A percentile compares a stretch with the other conserved stretches of the same genome.
These are phyloP conservation scores for Habrosyne pyritoides DNA, from an alignment of 2,888 invertebrate species.

Conservation along the genomic window DNA sequence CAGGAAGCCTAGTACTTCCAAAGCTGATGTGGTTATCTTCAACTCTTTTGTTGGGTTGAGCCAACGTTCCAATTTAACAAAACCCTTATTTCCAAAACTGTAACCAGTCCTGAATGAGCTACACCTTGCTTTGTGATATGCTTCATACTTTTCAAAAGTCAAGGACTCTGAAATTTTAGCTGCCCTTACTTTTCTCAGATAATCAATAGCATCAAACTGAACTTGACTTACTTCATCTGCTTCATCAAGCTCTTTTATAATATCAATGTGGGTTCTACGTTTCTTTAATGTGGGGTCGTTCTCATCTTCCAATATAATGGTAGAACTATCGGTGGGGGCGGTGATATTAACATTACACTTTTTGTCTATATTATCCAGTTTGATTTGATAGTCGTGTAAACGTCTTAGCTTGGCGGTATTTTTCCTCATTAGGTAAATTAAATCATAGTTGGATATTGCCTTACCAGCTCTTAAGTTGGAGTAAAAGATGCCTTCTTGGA, in stretches of 20 bases:
- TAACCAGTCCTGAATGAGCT: conserved; percentile 86
- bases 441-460: conserved; percentile 83
- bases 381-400: conserved; percentile 88
- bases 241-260: conserved; percentile 82
- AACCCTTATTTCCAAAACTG: conserved; percentile 74
- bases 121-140: conserved; percentile 91
- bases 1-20: conserved; percentile 92
- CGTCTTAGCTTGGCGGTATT: conserved; percentile 90
- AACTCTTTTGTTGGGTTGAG: conserved; percentile 85
- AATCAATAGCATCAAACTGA: conserved; percentile 82
- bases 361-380: conserved; percentile 78
- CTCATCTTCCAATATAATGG: conserved; percentile 76
- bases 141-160: conserved; percentile 86
- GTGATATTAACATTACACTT: conserved; percentile 44
- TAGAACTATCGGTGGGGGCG: conserved; percentile 49
- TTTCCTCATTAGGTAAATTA: conserved; percentile 92
- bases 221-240: conserved; percentile 81
- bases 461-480: conserved; percentile 86
- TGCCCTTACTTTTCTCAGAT: conserved; percentile 84
- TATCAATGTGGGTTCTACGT: conserved; percentile 72
- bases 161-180: conserved; percentile 81
- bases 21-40: conserved; percentile 84
- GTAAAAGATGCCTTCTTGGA: conserved; percentile 89
- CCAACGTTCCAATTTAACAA: conserved; percentile 85
- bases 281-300: conserved; percentile 76